Base-by-base conservation (phyloP, 2,113 vertebrate genomes). In the Spilogale gracilis region DNA sequence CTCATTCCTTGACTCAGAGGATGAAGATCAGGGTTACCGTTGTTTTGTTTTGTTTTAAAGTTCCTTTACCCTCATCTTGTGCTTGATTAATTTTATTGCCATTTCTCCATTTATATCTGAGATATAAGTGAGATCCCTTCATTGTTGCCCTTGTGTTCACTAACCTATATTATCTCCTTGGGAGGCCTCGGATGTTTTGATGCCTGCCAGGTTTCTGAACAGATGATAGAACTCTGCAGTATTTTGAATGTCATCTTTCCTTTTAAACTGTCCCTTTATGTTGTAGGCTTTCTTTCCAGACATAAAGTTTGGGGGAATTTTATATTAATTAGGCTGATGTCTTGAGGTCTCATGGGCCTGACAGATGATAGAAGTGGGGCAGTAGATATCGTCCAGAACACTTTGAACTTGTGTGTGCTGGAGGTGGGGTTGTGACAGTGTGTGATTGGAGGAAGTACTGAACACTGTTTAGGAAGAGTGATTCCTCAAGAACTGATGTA, bases 391-490 rank as follows among this genome's bases (percentile, higher is more conserved):
- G 3, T 6, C 32, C 18, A 82, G 73, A 56, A 18, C 11, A 21
- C 52, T 73, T 67, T 71, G 27, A 16, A 25, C 18, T 45, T 65
- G 58, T 50, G 14, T 4, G 16, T 82, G 32, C 27, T 60, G 1
- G 38, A 8, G 87, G 56, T 32, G 20, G n/a, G 21, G 9, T 6
- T n/a, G 23, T 54, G n/a, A 60, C 43, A 38, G 23, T 3, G 3
- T 0, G 7, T 8, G 21, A 48, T 21, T 30, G n/a, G 83, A 74
- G 69, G 6, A 61, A 93, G 74, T 38, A 50, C 32, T 89, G 92
- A 92, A 92, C 94, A 60, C 25, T 74, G 30, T 50, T 89, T 71
- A 65, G 52, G 9, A 94, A 78, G 95, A 95, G 56, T 43, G 48
- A 89, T 54, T 96, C 45, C 67, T 21, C 17, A n/a, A 87, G 74